Evolutionary conservation across 2,888 invertebrate genomes (phyloP).

Genomic region (Drosophila paranaensis): DNA sequence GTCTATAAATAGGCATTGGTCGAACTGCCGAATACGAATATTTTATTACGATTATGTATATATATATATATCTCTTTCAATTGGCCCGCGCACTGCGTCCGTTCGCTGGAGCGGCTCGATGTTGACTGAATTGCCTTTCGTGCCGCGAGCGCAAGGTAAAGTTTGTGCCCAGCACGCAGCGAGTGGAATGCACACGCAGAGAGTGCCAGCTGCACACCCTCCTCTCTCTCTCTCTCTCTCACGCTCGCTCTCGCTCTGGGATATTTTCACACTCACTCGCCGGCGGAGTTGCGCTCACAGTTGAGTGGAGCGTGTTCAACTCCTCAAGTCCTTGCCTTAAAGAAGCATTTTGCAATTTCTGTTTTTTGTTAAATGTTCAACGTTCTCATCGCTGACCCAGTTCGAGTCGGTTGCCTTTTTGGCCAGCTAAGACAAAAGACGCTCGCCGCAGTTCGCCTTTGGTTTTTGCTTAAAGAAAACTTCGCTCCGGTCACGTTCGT

Average conservation of each 20-base stretch:
- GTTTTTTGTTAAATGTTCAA: slow-evolving; percentile 46
- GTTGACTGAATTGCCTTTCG: slow-evolving; percentile 61
- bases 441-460: slow-evolving; percentile 21
- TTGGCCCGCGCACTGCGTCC: slow-evolving; percentile 56
- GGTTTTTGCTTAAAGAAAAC: slow-evolving; percentile 41
- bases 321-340: slow-evolving; percentile 54
- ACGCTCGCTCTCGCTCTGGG: slow-evolving; percentile 14
- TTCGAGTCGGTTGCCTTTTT: slow-evolving; percentile 47
- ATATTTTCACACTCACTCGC: slow-evolving; percentile 39
- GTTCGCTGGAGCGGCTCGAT: slow-evolving; percentile 64
- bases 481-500: slow-evolving; percentile 55
- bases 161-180: slow-evolving; percentile 11
- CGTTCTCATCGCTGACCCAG: slow-evolving; percentile 62
- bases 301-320: neutral
- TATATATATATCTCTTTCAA: no score
- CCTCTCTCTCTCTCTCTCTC: neutral
- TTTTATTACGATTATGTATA: neutral
- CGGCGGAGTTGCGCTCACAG: slow-evolving; percentile 10
- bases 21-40: slow-evolving; percentile 22
- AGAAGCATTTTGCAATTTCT: slow-evolving; percentile 52
- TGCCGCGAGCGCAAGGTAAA: slow-evolving; percentile 36
- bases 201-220: slow-evolving; percentile 31
- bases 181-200: slow-evolving; percentile 33
- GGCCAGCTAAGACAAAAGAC: slow-evolving; percentile 38
- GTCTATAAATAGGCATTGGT: slow-evolving; percentile 62